Evolutionary conservation across 2,113 vertebrate species (phyloP), one percentile per base, ranked within the genome.

Genomic region (Himantopus leucocephalus): DNA sequence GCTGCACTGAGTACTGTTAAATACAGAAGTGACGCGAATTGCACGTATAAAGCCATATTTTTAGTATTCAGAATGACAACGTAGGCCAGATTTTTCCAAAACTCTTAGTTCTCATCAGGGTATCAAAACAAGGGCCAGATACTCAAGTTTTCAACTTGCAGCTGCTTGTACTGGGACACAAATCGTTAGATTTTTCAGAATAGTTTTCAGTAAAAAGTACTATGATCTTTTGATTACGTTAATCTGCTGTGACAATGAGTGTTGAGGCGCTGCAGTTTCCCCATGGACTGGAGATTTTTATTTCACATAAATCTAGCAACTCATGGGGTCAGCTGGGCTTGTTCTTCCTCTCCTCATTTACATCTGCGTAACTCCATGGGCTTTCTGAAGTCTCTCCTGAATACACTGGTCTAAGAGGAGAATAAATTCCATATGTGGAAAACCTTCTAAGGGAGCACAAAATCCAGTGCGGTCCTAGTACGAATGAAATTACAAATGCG

Each of bases 21-120:
- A 96, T 85, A 90, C 73, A 96, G 87, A 90, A 95, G 48, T 85
- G 94, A 97, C 84, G 70, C 62, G 73, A 91, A 50, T 73, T 89
- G 34, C 35, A 73, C 17, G 2, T 62, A 87, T 64, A 70, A 94
- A 96, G 32, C 14, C 4, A 2, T 97, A 96, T 96, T 96, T 96
- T 96, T 96, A 93, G 93, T 90, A 76, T 85, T 90, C 84, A 88
- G 62, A 90, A 85, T 1, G 26, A 76, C 45, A 90, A n/a, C 19
- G 2, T 11, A 82, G 70, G 47, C 11, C 70, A 68, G 87, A 78
- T 82, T 90, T 95, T 91, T 79, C 68, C 48, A 58, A 85, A 90
- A 71, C 29, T 82, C 81, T 85, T 75, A 15, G 43, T 76, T 78
- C 39, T 90, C 32, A 62, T 64, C 12, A 62, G 27, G 2, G 8